phyloP scores from a whole-genome alignment of 2,113 vertebrate species.

The Larimichthys polyactis region DNA sequence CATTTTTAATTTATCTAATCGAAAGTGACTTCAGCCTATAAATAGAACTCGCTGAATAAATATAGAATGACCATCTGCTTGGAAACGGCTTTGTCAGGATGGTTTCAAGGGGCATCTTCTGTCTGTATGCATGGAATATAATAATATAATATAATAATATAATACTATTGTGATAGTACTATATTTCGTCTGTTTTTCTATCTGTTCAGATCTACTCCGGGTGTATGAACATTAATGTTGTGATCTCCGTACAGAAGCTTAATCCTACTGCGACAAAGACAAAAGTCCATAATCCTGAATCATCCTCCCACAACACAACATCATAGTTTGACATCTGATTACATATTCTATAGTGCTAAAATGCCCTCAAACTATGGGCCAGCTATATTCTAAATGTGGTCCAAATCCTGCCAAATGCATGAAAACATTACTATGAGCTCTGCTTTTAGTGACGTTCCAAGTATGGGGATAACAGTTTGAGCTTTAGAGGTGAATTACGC shows the following conservation, averaged over 20 bases:
- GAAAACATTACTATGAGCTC: not conserved
- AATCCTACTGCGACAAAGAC: constrained; percentile 77
- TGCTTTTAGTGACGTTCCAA: constrained; percentile 1
- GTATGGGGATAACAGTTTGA: constrained; percentile 23
- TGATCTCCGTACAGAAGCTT: constrained; percentile 76
- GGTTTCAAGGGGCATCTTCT: not conserved
- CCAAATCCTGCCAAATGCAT: constrained; percentile 39
- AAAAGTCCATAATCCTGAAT: constrained; percentile 74
- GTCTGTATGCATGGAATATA: not conserved
- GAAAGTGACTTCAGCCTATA: not conserved
- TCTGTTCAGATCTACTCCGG: constrained; percentile 28
- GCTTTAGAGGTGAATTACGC: not conserved
- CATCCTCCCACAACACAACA: constrained; percentile 60
- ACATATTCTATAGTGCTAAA: constrained; percentile 57
- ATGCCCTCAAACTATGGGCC: constrained; percentile 37
- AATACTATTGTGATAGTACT: not conserved
- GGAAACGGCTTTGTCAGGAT: not conserved
- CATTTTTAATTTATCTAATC: constrained; percentile 9
- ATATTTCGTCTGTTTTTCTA: constrained; percentile 34
- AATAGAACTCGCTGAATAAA: constrained; percentile 7
- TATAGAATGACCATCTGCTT: not conserved
- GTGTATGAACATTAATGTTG: constrained; percentile 76
- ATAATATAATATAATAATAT: not conserved
- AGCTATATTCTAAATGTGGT: constrained; percentile 28
- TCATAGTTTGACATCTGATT: constrained; percentile 63